Evolutionary conservation across 2,888 invertebrate genomes (phyloP), one percentile per base, ranked within the genome.

Genomic region (Dryobotodes eremita): DNA sequence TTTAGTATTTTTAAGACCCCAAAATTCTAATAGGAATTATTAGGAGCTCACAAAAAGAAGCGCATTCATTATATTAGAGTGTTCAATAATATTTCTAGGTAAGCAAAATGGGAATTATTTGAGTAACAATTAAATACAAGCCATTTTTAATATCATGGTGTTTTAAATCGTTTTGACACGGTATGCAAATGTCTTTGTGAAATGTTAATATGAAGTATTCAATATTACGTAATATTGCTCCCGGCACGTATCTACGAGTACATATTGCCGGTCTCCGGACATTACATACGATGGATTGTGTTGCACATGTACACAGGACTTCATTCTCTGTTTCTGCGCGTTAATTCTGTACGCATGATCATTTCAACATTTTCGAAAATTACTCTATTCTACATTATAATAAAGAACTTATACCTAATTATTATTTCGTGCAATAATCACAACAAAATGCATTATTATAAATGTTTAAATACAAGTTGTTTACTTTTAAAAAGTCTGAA

Each of bases 221-320:
- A 36, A 36, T 26, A 68, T 53, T 23, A 57, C 6, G 72, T 72
- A 48, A 36, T 23, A n/a, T 71, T 48, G 10, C 48, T 36, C 15
- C n/a, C n/a, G 73, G n/a, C 75, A 75, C 36, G 20, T 71, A 72
- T 48, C 57, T 55, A 46, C 57, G 48, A n/a, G n/a, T n/a, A n/a
- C n/a, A n/a, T 72, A 20, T 72, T 31, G 8, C 48, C 31, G 20
- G 74, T 73, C 20, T 50, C 72, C 57, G 48, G n/a, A 75, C 73
- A 73, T 73, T n/a, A 73, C 17, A 48, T 36, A 31, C 23, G 31
- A 48, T 50, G 15, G 20, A 36, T 59, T 71, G 0, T 31, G 31
- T 31, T 31, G 42, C 59, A 42, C n/a, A 10, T 10, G 50, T 70
- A 50, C 20, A 48, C 20, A 26, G 0, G 6, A 48, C 68, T 48